These are phyloP conservation scores for Neoitamus cyanurus DNA, from an alignment of 2,888 invertebrate species.

Conservation along the genomic window DNA sequence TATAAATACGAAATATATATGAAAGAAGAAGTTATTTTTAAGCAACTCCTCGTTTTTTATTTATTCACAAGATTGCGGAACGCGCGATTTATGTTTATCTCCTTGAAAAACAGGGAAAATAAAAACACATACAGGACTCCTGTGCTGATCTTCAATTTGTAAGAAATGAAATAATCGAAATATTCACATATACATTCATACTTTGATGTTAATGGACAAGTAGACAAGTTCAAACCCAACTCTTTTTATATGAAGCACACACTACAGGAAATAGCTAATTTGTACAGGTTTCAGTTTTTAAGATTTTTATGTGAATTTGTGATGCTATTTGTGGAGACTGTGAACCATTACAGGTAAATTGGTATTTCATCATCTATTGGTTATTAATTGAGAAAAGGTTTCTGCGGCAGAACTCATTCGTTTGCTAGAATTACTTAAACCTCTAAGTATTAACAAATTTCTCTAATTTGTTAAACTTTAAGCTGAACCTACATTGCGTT, in stretches of 20 bases:
- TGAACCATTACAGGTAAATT: not conserved
- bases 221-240: not conserved
- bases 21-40: constrained; percentile 14
- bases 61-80: not conserved
- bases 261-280: constrained; percentile 1
- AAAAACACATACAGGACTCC: not conserved
- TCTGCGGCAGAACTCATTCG: not conserved
- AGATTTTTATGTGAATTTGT: constrained; percentile 10
- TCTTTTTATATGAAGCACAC: constrained; percentile 1
- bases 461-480: not conserved
- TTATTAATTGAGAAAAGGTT: not conserved
- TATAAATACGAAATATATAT: constrained; percentile 31
- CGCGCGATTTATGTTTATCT: not conserved
- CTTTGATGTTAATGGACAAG: constrained; percentile 24
- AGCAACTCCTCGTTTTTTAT: constrained; percentile 20
- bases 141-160: not conserved
- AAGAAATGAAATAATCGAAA: constrained; percentile 1
- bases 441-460: not conserved
- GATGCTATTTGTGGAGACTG: not conserved
- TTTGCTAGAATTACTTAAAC: not conserved
- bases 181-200: not conserved
- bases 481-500: not conserved
- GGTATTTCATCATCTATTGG: not conserved
- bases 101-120: not conserved
- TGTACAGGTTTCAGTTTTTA: not conserved